Percentiles rank a stretch among this genome's conserved stretches.
Conservation (phyloP, 2,888 invertebrate species). For the Epistrophe eligans region DNA sequence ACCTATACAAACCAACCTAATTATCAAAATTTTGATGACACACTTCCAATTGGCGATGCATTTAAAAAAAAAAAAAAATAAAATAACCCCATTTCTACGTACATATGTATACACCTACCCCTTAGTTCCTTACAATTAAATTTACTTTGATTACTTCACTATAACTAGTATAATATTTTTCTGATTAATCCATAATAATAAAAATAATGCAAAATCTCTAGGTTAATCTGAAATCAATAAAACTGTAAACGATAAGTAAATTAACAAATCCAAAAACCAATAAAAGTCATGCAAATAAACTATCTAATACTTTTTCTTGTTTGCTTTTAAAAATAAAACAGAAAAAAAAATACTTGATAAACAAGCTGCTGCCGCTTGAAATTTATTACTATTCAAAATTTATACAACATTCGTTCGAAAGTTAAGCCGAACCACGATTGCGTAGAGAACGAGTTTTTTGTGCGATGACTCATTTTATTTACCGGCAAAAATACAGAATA, state of each 20-base stretch:
- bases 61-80: too few species aligned
- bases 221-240: neutral
- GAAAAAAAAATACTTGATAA: constrained; percentile 49
- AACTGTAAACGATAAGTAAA: constrained; percentile 11
- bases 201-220: neutral
- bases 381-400: constrained; percentile 55
- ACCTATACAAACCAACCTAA: too few species aligned
- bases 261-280: constrained; percentile 10
- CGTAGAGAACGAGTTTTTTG: constrained; percentile 10
- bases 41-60: too few species aligned
- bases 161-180: neutral
- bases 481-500: constrained; percentile 18
- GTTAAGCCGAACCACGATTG: constrained; percentile 14
- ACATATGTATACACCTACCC: too few species aligned
- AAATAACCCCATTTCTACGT: too few species aligned
- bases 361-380: constrained; percentile 58
- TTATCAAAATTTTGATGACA: too few species aligned
- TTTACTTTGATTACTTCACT: neutral
- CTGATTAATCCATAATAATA: neutral
- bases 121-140: too few species aligned
- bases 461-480: constrained; percentile 11
- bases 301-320: neutral
- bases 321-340: constrained; percentile 36
- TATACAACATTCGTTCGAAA: constrained; percentile 37
- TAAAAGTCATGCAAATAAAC: constrained; percentile 15